Evolutionary conservation across 2,888 invertebrate species (phyloP).

Genomic region (Rhogogaster chlorosoma): DNA sequence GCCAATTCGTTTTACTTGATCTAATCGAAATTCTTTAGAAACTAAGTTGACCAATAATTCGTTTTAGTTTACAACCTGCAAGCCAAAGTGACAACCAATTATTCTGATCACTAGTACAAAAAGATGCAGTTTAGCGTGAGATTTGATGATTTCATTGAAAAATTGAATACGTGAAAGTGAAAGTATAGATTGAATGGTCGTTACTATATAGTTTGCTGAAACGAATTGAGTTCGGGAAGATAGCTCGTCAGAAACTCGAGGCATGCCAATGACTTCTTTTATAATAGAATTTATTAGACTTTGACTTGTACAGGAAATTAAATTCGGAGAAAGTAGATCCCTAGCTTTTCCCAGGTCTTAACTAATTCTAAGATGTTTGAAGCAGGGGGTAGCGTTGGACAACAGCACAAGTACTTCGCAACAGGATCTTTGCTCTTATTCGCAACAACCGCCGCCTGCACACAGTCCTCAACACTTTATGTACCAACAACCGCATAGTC

Average conservation of each 20-base stretch:
- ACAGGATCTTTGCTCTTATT: constrained; percentile 79
- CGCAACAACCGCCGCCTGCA: constrained; percentile 76
- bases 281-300: neutral
- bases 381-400: constrained; percentile 82
- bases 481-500: constrained; percentile 75
- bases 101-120: neutral
- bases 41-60: neutral
- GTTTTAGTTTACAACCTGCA: neutral
- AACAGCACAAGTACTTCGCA: constrained; percentile 83
- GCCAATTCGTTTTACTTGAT: neutral
- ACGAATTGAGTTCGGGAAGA: neutral
- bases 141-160: neutral
- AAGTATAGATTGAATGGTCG: neutral
- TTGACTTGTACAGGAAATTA: neutral
- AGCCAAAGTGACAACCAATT: neutral
- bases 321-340: neutral
- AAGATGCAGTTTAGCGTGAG: neutral
- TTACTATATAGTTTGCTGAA: neutral
- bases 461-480: constrained; percentile 74
- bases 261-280: neutral
- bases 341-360: neutral
- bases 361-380: constrained; percentile 57
- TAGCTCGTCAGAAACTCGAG: neutral
- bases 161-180: neutral
- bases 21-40: neutral